These are phyloP conservation scores for Psittacula echo DNA, from an alignment of 2,797 vertebrate species.

Conservation along the genomic window DNA sequence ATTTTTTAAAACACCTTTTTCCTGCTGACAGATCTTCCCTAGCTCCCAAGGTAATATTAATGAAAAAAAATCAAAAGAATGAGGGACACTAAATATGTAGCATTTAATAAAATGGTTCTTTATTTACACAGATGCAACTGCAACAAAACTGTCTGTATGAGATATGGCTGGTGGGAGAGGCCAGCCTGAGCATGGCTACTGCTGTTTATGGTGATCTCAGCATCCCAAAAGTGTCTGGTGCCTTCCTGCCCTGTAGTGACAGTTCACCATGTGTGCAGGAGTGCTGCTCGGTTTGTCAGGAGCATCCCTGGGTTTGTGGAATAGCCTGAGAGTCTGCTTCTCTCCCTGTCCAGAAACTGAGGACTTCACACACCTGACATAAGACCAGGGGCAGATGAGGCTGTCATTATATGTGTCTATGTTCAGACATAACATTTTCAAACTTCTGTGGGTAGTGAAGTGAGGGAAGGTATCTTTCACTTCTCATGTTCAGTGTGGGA, in stretches of 20 bases:
- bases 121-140: neutral
- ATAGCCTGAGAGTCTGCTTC: neutral
- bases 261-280: accelerated
- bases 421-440: neutral
- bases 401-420: neutral
- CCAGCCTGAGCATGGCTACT: neutral
- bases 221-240: neutral
- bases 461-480: neutral
- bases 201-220: neutral
- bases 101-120: neutral
- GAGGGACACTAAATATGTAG: neutral
- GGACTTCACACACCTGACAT: neutral
- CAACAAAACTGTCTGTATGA: neutral
- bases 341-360: neutral
- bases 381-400: neutral
- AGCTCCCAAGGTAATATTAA: neutral
- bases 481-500: neutral
- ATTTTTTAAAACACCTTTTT: neutral
- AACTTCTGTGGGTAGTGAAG: neutral
- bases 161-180: neutral
- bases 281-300: accelerated
- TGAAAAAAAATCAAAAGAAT: neutral
- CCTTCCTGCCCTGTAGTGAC: accelerated
- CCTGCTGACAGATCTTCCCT: neutral
- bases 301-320: accelerated